Base-by-base conservation (phyloP, 1,140 invertebrate species). In the Drosophila lacteicornis region DNA sequence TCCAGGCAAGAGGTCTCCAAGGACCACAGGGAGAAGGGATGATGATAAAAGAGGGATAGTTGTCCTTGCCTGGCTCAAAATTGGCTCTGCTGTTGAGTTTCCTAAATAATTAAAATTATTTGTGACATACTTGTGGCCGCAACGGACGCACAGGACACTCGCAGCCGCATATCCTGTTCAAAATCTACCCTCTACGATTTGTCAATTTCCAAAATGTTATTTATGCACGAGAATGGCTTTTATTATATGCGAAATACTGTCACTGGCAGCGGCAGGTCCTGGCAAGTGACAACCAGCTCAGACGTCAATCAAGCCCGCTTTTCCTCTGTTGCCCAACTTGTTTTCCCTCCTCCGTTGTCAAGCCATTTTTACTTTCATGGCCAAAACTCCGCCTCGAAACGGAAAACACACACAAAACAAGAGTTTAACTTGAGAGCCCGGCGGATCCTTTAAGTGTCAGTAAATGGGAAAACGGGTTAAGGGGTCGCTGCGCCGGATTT, bases 31-130 rank as follows among this genome's bases (percentile, higher is more conserved):
- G 43, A 49, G 65, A 33, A n/a, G 19, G 45, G 13, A 19, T 5
- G 57, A 38, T 22, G 12, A 2, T n/a, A 46, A 33, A 49, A 43
- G 17, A 27, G 38, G 42, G 25, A 45, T 40, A 68, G 45, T 69
- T 73, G 53, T 61, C 38, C 40, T 57, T 76, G 53, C 50, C 46
- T 25, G 58, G 17, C 55, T 40, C 45, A 65, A 60, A 62, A 75
- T 58, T 69, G 30, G 49, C 27, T 53, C 43, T 77, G 66, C 74
- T 63, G 68, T 74, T 78, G 63, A 68, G 63, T 69, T 81, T 61
- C 50, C 57, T 84, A 71, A 76, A 88, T 81, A 79, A 79, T 70
- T 82, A 69, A 73, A 88, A 84, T 80, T 79, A 85, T 88, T 79
- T 81, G 76, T 88, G 59, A 60, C 67, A 70, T 70, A 74, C 74